Conservation (phyloP, 2,888 invertebrate species). For the Sympetrum striolatum region DNA sequence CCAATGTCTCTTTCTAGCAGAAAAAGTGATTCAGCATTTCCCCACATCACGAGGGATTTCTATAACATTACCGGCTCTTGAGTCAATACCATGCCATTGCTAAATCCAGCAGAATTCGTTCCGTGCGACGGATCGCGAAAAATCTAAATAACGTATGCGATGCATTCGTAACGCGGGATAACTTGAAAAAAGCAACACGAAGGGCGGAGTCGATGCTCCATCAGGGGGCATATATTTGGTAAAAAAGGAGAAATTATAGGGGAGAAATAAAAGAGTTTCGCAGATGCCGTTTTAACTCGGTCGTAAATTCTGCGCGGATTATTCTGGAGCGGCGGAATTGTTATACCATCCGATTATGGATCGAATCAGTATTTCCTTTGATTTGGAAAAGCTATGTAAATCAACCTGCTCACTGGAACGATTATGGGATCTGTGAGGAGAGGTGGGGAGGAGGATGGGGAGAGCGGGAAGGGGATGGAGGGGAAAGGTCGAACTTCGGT, state of each 20-base stretch:
- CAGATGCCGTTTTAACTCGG: neutral
- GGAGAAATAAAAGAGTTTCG: neutral
- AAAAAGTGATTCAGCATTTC: no score
- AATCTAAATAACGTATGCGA: no score
- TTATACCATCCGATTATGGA: conserved; percentile 36
- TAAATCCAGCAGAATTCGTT: no score
- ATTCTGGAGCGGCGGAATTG: conserved; percentile 8
- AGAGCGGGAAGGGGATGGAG: neutral
- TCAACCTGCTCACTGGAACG: conserved; percentile 27
- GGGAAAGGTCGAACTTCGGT: neutral
- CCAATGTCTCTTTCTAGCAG: no score
- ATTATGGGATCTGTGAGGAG: neutral
- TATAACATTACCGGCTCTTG: no score
- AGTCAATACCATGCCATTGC: no score
- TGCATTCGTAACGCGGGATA: no score
- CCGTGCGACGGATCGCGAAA: no score
- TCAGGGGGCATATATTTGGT: neutral
- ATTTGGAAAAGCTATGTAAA: conserved; percentile 39
- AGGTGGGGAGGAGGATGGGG: neutral
- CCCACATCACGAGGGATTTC: no score
- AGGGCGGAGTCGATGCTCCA: neutral
- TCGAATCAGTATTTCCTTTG: conserved; percentile 39
- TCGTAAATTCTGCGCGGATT: neutral
- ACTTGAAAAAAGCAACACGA: no score
- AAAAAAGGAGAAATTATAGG: neutral